Conservation (phyloP, 1,140 invertebrate species). For the Probaryconus sp. region DNA sequence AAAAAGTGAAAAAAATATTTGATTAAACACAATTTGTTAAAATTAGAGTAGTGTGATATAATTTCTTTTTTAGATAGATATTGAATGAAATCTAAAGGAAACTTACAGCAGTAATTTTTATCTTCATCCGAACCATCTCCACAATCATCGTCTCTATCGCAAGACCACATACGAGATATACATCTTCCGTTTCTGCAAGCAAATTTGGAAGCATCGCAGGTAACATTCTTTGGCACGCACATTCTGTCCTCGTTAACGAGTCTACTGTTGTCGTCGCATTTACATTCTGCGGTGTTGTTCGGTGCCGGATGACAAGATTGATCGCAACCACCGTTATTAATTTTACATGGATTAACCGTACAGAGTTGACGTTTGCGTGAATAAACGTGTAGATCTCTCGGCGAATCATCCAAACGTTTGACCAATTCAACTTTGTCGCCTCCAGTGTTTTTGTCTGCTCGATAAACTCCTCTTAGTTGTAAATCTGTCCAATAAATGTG, state of each 20-base stretch:
- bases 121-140: constrained; percentile 97
- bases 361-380: constrained; percentile 89
- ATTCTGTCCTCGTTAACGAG: constrained; percentile 94
- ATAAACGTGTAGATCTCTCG: constrained; percentile 94
- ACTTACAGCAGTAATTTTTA: constrained; percentile 90
- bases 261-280: constrained; percentile 90
- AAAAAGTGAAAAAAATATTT: too few species aligned
- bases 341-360: constrained; percentile 89
- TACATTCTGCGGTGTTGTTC: constrained; percentile 91
- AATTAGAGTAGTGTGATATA: too few species aligned
- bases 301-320: constrained; percentile 94
- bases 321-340: constrained; percentile 97
- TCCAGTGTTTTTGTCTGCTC: constrained; percentile 98
- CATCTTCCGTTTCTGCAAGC: constrained; percentile 96
- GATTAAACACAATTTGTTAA: constrained; percentile 33
- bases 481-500: constrained; percentile 99
- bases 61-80: too few species aligned
- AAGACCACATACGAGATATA: constrained; percentile 96
- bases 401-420: constrained; percentile 92
- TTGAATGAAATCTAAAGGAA: constrained; percentile 9
- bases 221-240: constrained; percentile 92
- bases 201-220: constrained; percentile 93
- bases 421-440: constrained; percentile 96
- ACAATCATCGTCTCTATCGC: constrained; percentile 97
- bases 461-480: constrained; percentile 94